Conservation (phyloP, 2,113 vertebrate genomes). For the Pyrgilauda ruficollis region DNA sequence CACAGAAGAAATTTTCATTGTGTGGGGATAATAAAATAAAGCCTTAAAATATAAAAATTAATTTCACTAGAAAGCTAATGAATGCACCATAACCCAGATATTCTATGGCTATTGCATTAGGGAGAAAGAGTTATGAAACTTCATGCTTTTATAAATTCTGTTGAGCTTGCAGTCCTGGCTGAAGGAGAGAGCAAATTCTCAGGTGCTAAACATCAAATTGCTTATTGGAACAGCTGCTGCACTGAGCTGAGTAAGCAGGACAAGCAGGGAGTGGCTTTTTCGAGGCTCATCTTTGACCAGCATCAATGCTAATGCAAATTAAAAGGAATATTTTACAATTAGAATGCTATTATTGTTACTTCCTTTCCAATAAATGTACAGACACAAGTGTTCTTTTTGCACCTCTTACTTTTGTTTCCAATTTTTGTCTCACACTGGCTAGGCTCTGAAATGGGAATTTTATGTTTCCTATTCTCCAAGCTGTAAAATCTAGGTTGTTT, state of each 20-base stretch:
- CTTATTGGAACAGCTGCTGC: conserved; percentile 75
- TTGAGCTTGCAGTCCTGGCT: conserved; percentile 73
- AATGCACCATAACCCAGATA: conserved; percentile 44
- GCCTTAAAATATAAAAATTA: conserved; percentile 5
- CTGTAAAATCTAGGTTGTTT: neutral
- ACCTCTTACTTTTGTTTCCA: neutral
- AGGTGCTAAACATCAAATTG: conserved; percentile 72
- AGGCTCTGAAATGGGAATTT: neutral
- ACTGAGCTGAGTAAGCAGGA: conserved; percentile 74
- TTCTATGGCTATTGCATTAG: conserved; percentile 32
- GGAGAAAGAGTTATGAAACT: conserved; percentile 54
- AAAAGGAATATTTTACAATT: neutral
- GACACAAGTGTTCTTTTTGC: neutral
- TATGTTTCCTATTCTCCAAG: neutral
- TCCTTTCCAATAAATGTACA: neutral
- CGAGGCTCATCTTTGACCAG: neutral
- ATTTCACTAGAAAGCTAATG: conserved; percentile 55
- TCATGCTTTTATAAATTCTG: conserved; percentile 70
- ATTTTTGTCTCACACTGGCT: neutral
- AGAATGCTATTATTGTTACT: neutral
- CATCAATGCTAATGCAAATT: neutral
- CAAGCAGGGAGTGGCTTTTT: conserved; percentile 24
- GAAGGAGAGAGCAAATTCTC: conserved; percentile 69
- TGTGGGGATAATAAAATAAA: neutral
- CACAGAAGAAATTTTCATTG: neutral